These are phyloP conservation scores for Centropyge bicolor DNA, from an alignment of 2,797 vertebrate genomes.

Conservation along the genomic window DNA sequence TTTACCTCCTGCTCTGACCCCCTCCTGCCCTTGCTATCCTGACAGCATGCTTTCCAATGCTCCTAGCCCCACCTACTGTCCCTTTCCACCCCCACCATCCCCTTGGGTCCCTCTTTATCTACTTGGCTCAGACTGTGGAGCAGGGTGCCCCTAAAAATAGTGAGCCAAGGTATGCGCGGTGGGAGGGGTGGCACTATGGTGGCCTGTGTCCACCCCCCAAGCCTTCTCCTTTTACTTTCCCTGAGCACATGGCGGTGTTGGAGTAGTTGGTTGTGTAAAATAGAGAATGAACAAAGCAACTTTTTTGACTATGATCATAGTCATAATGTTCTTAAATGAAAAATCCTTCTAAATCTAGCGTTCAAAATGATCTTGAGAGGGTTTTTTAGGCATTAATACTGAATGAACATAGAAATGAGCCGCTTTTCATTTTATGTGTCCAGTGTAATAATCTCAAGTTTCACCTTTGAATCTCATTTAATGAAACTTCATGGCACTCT, in stretches of 20 bases:
- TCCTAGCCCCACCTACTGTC: constrained; percentile 54
- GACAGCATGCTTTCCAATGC: constrained; percentile 52
- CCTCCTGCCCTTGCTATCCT: constrained; percentile 43
- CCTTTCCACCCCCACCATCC: constrained; percentile 27
- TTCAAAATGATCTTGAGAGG: neutral
- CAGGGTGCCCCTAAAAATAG: constrained; percentile 84
- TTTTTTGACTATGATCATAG: neutral
- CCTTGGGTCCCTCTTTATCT: constrained; percentile 72
- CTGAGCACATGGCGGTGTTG: constrained; percentile 41
- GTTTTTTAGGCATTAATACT: neutral
- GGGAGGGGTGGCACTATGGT: constrained; percentile 59
- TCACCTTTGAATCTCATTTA: constrained; percentile 17
- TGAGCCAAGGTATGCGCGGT: constrained; percentile 72
- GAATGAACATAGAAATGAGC: neutral
- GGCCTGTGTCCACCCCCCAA: constrained; percentile 44
- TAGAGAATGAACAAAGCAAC: constrained; percentile 15
- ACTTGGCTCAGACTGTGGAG: constrained; percentile 60
- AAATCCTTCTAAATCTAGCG: neutral
- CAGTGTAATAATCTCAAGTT: neutral
- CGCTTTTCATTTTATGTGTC: neutral
- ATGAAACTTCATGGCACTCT: constrained; percentile 5
- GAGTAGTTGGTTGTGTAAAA: constrained; percentile 35
- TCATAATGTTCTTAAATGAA: neutral
- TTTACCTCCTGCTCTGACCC: constrained; percentile 43
- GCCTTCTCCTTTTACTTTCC: constrained; percentile 59